A percentile compares a stretch with the other conserved stretches of the same genome.
Evolutionary conservation across 2,888 invertebrate species (phyloP).

Genomic region (Nowickia ferox): DNA sequence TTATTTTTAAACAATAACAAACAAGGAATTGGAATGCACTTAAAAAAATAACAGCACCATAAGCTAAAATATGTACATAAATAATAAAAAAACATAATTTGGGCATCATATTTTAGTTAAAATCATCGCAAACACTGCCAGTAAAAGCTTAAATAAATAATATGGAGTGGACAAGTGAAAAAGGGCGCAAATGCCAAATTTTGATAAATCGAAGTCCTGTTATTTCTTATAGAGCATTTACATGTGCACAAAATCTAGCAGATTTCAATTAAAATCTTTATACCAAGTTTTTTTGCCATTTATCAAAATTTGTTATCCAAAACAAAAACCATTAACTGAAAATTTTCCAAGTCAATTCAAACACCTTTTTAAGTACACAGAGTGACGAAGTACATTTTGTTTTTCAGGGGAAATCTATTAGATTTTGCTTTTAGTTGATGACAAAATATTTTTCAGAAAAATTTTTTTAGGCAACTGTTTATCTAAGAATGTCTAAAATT

Average conservation of each 20-base stretch:
- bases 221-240: not conserved
- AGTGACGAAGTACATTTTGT: too few relatives aligned
- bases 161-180: not conserved
- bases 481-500: too few relatives aligned
- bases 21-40: constrained; percentile 32
- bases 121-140: constrained; percentile 19
- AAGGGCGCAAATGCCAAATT: not conserved
- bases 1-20: constrained; percentile 39
- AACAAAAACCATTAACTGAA: too few relatives aligned
- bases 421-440: too few relatives aligned
- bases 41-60: constrained; percentile 16
- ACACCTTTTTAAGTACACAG: too few relatives aligned
- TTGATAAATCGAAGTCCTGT: too few relatives aligned
- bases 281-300: too few relatives aligned
- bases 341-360: too few relatives aligned
- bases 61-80: not conserved
- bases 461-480: too few relatives aligned
- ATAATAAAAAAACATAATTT: constrained; percentile 33
- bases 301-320: too few relatives aligned
- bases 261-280: not conserved
- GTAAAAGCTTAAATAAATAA: constrained; percentile 23
- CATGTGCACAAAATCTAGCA: not conserved
- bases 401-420: too few relatives aligned
- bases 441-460: too few relatives aligned
- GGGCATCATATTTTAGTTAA: constrained; percentile 38